Evolutionary conservation across 30 jellyfish, hydroid and myxozoan genomes (phyloP), one percentile per base, ranked within the genome.

Genomic region (Hydractinia symbiolongicarpus): DNA sequence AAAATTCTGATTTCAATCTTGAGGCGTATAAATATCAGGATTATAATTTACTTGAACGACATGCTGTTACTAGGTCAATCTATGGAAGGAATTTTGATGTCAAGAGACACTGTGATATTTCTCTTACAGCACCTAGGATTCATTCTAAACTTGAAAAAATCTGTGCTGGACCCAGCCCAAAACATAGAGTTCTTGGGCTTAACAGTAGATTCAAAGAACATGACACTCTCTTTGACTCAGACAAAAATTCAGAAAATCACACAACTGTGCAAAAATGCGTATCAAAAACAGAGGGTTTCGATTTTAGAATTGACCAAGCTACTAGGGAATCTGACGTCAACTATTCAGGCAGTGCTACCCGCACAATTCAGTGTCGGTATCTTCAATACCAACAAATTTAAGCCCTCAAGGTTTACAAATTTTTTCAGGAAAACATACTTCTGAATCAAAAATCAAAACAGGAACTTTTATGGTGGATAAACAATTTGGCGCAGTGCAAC

Each of bases 11-110:
- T 72, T 72, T 50, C 67, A 9, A 50, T 72, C 13, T n/a, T 50
- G 82, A 50, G 82, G 44, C 82, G 82, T 19, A n/a, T 72, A 72
- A 72, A 72, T 40, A 72, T 72, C 53, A 9, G 82, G 14, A 19
- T 72, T 8, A 51, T 4, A 51, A 1, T n/a, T n/a, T n/a, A n/a
- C n/a, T n/a, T n/a, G n/a, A n/a, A n/a, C n/a, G n/a, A n/a, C n/a
- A n/a, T n/a, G 82, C 69, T 72, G 82, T 72, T 72, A 69, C 19
- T 67, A 67, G 19, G 78, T 11, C 78, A 15, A 11, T 15, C 51
- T 8, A 15, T 20, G 19, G 19, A 19, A 11, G 53, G 19, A 20
- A 10, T 11, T 10, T 57, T 57, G 68, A 57, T 57, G 68, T 13
- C 77, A 67, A 67, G 77, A 20, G n/a, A n/a, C n/a, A n/a, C n/a